Evolutionary conservation across 2,888 invertebrate species (phyloP).

Genomic region (Perdita meconis): DNA sequence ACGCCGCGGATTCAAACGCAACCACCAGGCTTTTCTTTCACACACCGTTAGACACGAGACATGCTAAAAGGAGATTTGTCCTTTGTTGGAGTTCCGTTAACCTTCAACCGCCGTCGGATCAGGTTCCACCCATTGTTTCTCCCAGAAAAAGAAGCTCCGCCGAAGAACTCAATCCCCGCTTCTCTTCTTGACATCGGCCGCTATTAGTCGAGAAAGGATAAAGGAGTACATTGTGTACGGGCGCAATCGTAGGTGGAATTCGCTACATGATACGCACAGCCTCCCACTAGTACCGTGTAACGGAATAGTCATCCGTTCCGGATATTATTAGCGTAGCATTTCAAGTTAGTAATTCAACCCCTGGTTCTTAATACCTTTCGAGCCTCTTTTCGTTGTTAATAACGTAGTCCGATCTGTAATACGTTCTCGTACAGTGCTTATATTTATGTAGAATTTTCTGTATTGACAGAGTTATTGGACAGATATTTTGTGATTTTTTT

Average conservation of each 20-base stretch:
- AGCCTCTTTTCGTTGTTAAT: neutral
- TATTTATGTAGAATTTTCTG: no score
- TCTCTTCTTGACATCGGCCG: slow-evolving; percentile 20
- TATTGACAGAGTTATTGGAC: neutral
- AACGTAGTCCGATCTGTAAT: neutral
- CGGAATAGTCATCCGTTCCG: slow-evolving; percentile 12
- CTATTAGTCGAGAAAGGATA: slow-evolving; percentile 8
- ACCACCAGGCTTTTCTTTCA: slow-evolving; percentile 18
- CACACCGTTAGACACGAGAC: slow-evolving; percentile 18
- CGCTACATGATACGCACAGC: neutral
- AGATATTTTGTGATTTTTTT: no score
- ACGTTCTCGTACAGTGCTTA: no score
- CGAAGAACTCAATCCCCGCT: slow-evolving; percentile 12
- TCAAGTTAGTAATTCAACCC: neutral
- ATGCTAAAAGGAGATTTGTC: slow-evolving; percentile 24
- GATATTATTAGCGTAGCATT: neutral
- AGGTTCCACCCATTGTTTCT: slow-evolving; percentile 36
- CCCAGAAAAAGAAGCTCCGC: slow-evolving; percentile 19
- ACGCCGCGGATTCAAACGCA: neutral
- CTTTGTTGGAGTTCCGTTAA: slow-evolving; percentile 30
- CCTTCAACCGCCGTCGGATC: slow-evolving; percentile 20
- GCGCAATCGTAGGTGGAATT: neutral
- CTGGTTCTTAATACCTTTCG: neutral
- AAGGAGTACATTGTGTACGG: neutral
- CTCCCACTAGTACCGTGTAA: neutral